phyloP scores from a whole-genome alignment of 2,797 vertebrate species.

The Ctenopoma multispine region DNA sequence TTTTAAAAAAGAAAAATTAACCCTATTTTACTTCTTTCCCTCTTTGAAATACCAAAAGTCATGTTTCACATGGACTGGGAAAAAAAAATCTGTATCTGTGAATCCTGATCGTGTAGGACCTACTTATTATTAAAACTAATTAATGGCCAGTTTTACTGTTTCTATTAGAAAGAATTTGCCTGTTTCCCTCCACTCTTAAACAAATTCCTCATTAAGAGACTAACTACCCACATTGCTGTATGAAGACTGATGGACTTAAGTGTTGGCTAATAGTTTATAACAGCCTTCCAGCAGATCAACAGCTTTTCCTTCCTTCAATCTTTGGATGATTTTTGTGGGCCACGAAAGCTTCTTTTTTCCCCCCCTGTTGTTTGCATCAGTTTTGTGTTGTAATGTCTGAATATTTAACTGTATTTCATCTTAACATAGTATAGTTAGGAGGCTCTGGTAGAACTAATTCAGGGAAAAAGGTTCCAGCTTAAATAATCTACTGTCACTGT shows the following conservation, averaged over 20 bases:
- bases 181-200: neutral
- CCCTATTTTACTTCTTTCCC: neutral
- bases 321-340: slow-evolving; percentile 46
- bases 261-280: too few relatives aligned
- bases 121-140: slow-evolving; percentile 40
- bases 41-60: slow-evolving; percentile 30
- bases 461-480: slow-evolving; percentile 76
- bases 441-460: slow-evolving; percentile 80
- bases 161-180: neutral
- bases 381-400: slow-evolving; percentile 76
- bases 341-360: slow-evolving; percentile 22
- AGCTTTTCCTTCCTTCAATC: slow-evolving; percentile 18
- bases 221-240: slow-evolving; percentile 45
- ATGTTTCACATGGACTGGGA: slow-evolving; percentile 7
- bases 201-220: slow-evolving; percentile 12
- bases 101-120: slow-evolving; percentile 58
- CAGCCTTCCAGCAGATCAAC: neutral
- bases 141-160: slow-evolving; percentile 54
- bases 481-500: slow-evolving; percentile 76
- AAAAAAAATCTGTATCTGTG: slow-evolving; percentile 39
- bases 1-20: slow-evolving; percentile 7
- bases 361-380: slow-evolving; percentile 65
- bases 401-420: slow-evolving; percentile 77
- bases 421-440: slow-evolving; percentile 73
- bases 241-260: slow-evolving; percentile 10